Conservation (phyloP, 2,113 vertebrate species). For the Sander lucioperca region DNA sequence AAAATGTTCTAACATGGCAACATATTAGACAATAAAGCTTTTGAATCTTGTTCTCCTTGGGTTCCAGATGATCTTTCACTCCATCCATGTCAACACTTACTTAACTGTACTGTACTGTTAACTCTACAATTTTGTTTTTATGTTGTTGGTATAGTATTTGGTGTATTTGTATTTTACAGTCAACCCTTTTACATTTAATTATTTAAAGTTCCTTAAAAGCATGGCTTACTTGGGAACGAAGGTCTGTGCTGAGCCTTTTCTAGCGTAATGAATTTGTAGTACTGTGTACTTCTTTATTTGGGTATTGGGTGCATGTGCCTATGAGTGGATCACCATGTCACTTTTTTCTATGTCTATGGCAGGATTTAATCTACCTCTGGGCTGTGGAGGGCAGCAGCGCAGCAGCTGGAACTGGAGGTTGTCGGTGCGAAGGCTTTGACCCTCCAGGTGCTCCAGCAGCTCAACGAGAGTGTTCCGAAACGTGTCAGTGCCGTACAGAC, state of each 20-base stretch:
- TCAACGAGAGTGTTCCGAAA: constrained; percentile 86
- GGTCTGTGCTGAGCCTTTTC: background rate
- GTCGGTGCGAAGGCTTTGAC: constrained; percentile 93
- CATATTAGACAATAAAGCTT: no score
- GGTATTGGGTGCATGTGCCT: no score
- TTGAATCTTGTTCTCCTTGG: background rate
- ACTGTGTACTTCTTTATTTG: no score
- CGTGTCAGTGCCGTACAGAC: constrained; percentile 88
- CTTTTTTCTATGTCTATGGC: background rate
- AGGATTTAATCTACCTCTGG: constrained; percentile 84
- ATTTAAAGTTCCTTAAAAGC: background rate
- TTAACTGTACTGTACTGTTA: no score
- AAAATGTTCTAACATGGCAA: no score
- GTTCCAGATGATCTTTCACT: background rate
- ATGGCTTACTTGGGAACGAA: background rate
- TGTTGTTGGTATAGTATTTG: background rate
- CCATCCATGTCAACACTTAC: background rate
- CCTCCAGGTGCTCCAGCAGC: constrained; percentile 92
- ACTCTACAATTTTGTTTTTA: background rate
- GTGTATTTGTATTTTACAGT: background rate
- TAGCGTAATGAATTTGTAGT: background rate
- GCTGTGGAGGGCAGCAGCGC: constrained; percentile 95
- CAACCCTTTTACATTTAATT: background rate
- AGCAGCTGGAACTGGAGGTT: constrained; percentile 93
- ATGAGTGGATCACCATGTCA: no score